Evolutionary conservation across 30 jellyfish, hydroid and myxozoan genomes (phyloP).

Genomic region (Pseudorhiza aurosa): DNA sequence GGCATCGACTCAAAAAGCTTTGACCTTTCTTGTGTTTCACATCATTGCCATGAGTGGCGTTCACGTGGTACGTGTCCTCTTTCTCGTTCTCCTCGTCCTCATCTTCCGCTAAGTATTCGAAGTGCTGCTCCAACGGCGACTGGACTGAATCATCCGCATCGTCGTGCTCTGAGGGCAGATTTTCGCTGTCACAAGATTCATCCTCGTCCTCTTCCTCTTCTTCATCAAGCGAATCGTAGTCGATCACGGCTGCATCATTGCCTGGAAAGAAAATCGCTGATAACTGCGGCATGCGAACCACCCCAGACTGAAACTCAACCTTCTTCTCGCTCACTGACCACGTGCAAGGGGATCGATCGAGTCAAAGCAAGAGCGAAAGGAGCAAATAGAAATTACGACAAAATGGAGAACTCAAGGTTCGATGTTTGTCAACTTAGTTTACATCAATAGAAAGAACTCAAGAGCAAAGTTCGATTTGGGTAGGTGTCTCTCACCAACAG

Average conservation of each 20-base stretch:
- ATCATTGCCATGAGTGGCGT: conserved; percentile 13
- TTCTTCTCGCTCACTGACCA: too few species aligned
- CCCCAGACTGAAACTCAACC: too few species aligned
- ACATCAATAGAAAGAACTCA: too few species aligned
- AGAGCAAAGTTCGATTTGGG: too few species aligned
- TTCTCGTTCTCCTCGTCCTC: conserved; percentile 2
- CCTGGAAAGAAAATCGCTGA: too few species aligned
- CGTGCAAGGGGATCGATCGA: too few species aligned
- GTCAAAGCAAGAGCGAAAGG: too few species aligned
- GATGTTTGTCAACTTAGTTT: too few species aligned
- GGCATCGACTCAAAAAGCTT: conserved; percentile 55
- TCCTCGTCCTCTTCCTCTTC: conserved; percentile 57
- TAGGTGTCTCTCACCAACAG: too few species aligned
- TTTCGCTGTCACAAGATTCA: conserved; percentile 31
- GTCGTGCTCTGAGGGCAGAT: conserved; percentile 42
- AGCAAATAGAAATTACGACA: too few species aligned
- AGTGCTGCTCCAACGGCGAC: conserved; percentile 94
- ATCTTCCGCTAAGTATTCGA: conserved; percentile 79
- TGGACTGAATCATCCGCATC: conserved; percentile 76
- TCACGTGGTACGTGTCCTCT: conserved; percentile 16
- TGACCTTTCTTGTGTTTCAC: conserved; percentile 46
- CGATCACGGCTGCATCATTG: conserved; percentile 36
- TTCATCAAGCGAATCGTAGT: conserved; percentile 44
- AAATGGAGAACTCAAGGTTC: too few species aligned
- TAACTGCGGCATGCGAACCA: too few species aligned